Base-by-base conservation (phyloP, 2,113 vertebrate species). In the Corythornis madagascariensis region DNA sequence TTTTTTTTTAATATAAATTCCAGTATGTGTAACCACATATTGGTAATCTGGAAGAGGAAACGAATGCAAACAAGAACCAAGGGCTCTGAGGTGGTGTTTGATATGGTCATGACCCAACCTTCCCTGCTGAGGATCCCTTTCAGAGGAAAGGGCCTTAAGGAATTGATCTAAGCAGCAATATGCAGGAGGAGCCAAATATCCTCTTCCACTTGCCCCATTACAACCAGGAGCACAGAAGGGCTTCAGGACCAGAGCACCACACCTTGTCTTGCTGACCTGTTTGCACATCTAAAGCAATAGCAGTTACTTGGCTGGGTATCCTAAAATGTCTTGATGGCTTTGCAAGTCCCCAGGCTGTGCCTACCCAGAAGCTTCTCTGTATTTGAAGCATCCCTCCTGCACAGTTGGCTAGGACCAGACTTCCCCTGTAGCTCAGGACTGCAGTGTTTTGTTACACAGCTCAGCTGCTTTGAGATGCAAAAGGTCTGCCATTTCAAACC, bases 401-500 rank as follows among this genome's bases (percentile, higher is more conserved):
- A 71, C 60, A 47, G 13, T 15, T 42, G 38, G 53, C 42, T 76
- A 78, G 79, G 81, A 50, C 25, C 10, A 50, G 47, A 40, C 47
- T 86, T 79, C 77, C 67, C 55, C 4, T 35, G 71, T 66, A 67
- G 90, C 84, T 85, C 38, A 85, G 53, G 70, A 61, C 64, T 73
- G 31, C 6, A 6, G 21, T 70, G 56, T 80, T 52, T 35, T 59
- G 20, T 76, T 63, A 38, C 55, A 57, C 48, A 95, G 90, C 67
- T 94, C 82, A 74, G 96, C 89, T 87, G 94, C 91, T 94, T 89
- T 81, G 56, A 85, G 55, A 28, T 84, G 78, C 84, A 85, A 85
- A 79, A 72, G 89, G 16, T 88, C 91, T 95, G 55, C 76, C 83
- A 95, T 94, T 96, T 96, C 95, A 96, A 92, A 86, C 76, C 61